Conservation (phyloP, 2,113 vertebrate genomes). For the Cyprinodon variegatus region DNA sequence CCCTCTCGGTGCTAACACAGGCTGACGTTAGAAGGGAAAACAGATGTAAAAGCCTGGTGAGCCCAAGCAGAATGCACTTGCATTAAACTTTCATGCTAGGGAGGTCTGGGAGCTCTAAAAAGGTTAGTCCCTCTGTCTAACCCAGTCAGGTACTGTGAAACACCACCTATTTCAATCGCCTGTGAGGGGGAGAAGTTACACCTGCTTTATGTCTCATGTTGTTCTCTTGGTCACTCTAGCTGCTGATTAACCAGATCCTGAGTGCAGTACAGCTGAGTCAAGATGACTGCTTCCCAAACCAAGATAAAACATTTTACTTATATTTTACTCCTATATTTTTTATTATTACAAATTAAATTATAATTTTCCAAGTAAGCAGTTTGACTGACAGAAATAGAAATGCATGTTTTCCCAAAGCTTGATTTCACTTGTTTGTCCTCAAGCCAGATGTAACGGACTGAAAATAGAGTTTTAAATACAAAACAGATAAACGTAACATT, state of each 20-base stretch:
- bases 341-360: not conserved
- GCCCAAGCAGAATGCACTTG: constrained; percentile 57
- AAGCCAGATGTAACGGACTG: not conserved
- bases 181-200: constrained; percentile 18
- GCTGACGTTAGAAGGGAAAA: constrained; percentile 13
- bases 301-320: not conserved
- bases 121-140: constrained; percentile 45
- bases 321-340: not conserved
- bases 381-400: not conserved
- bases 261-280: constrained; percentile 37
- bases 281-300: constrained; percentile 27
- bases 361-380: not conserved
- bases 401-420: not conserved
- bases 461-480: not conserved
- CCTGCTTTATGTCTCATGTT: constrained; percentile 20
- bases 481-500: too few relatives aligned
- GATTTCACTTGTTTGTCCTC: not conserved
- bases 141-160: constrained; percentile 8
- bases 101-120: constrained; percentile 66
- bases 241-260: constrained; percentile 56
- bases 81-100: constrained; percentile 71
- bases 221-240: constrained; percentile 9
- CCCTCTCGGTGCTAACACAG: constrained; percentile 48
- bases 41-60: constrained; percentile 45
- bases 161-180: constrained; percentile 5